Evolutionary conservation across 2,888 invertebrate genomes (phyloP).

Genomic region (Kryphioiulus occultus): DNA sequence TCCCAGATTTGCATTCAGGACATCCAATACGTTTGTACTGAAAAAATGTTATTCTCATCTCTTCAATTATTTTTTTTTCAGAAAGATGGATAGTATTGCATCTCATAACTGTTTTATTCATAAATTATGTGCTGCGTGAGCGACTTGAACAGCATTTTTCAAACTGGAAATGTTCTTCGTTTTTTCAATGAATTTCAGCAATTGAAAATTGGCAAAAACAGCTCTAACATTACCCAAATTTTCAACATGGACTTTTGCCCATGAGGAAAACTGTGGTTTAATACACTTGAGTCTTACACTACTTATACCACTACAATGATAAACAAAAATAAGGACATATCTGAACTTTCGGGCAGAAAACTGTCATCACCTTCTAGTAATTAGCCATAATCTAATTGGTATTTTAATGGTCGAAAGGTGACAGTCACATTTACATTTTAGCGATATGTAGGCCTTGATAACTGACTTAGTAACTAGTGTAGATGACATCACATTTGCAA

Average conservation of each 20-base stretch:
- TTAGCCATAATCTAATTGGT: background rate
- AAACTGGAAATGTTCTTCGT: too few relatives aligned
- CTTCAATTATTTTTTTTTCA: too few relatives aligned
- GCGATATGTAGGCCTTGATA: background rate
- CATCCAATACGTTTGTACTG: too few relatives aligned
- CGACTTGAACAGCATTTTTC: too few relatives aligned
- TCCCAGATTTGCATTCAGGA: too few relatives aligned
- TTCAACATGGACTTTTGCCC: background rate
- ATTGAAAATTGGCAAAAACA: too few relatives aligned
- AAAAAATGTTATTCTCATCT: too few relatives aligned
- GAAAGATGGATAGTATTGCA: too few relatives aligned
- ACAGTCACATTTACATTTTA: background rate
- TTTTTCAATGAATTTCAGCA: too few relatives aligned
- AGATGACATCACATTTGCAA: background rate
- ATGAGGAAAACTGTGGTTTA: background rate
- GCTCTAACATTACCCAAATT: too few relatives aligned
- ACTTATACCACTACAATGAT: background rate
- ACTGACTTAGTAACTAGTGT: background rate
- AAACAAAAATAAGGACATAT: background rate
- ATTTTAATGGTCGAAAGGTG: background rate
- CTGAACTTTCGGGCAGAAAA: background rate
- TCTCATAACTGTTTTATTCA: too few relatives aligned
- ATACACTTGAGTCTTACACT: background rate
- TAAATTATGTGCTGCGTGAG: too few relatives aligned
- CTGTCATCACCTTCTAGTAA: background rate